Evolutionary conservation across 2,888 invertebrate genomes (phyloP).

Genomic region (Pristionchus entomophagus): DNA sequence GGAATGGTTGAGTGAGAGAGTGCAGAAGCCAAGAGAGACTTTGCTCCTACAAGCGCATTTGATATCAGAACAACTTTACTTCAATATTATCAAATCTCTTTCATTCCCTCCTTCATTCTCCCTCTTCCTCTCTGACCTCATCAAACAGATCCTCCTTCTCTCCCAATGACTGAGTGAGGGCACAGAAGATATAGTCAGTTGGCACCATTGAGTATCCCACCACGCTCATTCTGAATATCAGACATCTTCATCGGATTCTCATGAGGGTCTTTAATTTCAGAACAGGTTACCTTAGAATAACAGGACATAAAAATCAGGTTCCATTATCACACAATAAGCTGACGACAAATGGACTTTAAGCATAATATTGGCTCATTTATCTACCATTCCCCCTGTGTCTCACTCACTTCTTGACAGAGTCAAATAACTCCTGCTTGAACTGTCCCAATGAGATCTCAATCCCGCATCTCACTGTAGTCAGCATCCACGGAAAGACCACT

Average conservation of each 20-base stretch:
- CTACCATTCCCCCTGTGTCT: too few species aligned
- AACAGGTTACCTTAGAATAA: too few species aligned
- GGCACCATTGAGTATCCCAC: constrained; percentile 53
- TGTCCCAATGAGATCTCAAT: constrained; percentile 57
- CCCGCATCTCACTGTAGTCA: constrained; percentile 57
- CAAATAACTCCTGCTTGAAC: constrained; percentile 64
- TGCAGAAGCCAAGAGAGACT: not conserved
- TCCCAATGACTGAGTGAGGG: constrained; percentile 52
- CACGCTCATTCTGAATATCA: constrained; percentile 53
- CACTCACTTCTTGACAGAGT: constrained; percentile 57
- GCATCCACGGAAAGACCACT: constrained; percentile 62
- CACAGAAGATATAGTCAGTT: constrained; percentile 59
- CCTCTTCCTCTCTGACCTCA: constrained; percentile 32
- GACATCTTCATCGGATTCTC: not conserved
- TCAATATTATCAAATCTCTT: too few species aligned
- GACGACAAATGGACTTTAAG: too few species aligned
- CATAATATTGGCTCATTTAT: too few species aligned
- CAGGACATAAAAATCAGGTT: too few species aligned
- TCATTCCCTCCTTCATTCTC: too few species aligned
- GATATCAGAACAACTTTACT: too few species aligned
- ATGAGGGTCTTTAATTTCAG: too few species aligned
- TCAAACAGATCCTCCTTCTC: constrained; percentile 59
- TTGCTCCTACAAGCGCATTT: constrained; percentile 2
- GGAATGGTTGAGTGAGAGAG: constrained; percentile 52
- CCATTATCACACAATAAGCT: too few species aligned